A percentile compares a stretch with the other conserved stretches of the same genome.
phyloP scores from a whole-genome alignment of 2,797 vertebrate genomes.

The Forpus xanthops region DNA sequence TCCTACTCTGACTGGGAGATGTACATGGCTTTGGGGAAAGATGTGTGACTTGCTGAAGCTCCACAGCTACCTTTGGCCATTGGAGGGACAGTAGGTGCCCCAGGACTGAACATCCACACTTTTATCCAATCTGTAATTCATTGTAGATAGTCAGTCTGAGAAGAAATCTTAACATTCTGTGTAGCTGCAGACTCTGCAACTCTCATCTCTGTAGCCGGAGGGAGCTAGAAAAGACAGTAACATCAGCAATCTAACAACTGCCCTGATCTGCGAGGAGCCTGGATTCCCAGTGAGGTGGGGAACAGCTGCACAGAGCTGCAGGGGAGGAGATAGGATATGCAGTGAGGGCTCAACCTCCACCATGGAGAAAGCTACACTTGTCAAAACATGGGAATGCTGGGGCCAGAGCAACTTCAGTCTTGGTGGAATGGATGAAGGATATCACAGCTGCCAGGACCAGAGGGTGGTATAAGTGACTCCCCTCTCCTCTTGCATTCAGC shows the following conservation, averaged over 20 bases:
- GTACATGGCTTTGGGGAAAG: slow-evolving; percentile 4
- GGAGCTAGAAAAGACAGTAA: neutral
- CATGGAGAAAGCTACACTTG: neutral
- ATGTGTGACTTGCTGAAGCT: neutral
- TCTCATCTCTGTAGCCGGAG: neutral
- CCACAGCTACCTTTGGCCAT: neutral
- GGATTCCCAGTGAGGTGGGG: neutral
- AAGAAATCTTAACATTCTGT: neutral
- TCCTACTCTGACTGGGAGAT: neutral
- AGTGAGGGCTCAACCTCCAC: neutral
- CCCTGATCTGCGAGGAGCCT: neutral
- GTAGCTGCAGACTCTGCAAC: neutral
- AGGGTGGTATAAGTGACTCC: neutral
- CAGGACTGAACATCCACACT: neutral
- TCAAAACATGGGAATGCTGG: neutral
- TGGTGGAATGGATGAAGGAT: neutral
- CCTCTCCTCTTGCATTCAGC: neutral
- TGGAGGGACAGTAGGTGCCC: neutral
- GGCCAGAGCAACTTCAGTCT: neutral
- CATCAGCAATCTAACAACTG: neutral
- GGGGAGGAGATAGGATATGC: neutral
- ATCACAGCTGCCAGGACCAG: neutral
- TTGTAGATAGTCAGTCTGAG: neutral
- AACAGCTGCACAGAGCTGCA: neutral
- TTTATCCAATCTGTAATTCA: neutral